Evolutionary conservation across 2,797 vertebrate genomes (phyloP).

Genomic region (Vireo griseus): DNA sequence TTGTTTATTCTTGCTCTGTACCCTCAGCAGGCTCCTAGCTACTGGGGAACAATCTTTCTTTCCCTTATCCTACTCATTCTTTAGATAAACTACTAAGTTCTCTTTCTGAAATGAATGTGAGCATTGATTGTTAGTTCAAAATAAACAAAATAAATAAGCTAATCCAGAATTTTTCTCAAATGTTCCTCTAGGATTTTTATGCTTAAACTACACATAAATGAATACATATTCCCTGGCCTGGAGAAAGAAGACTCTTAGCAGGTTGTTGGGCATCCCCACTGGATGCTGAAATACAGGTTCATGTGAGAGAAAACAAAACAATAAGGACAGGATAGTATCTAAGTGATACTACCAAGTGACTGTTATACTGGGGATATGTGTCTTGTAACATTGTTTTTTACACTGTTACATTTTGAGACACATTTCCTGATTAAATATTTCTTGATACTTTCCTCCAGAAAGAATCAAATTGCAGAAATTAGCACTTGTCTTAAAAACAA

Average conservation of each 20-base stretch:
- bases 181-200: neutral
- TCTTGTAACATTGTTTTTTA: neutral
- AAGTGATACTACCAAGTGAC: neutral
- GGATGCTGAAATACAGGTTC: neutral
- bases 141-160: neutral
- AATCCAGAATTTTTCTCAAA: neutral
- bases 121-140: neutral
- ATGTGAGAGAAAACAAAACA: neutral
- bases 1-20: neutral
- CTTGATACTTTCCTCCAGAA: neutral
- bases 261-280: neutral
- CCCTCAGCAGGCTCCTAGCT: neutral
- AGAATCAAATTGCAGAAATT: neutral
- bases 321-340: neutral
- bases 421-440: neutral
- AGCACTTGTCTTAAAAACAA: neutral
- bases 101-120: neutral
- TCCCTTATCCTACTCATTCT: neutral
- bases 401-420: neutral
- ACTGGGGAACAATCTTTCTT: neutral
- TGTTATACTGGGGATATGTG: neutral
- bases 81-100: neutral
- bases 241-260: neutral
- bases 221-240: neutral
- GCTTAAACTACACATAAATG: neutral